These are phyloP conservation scores for Echinops telfairi DNA, from an alignment of 2,113 vertebrate genomes.

Conservation along the genomic window DNA sequence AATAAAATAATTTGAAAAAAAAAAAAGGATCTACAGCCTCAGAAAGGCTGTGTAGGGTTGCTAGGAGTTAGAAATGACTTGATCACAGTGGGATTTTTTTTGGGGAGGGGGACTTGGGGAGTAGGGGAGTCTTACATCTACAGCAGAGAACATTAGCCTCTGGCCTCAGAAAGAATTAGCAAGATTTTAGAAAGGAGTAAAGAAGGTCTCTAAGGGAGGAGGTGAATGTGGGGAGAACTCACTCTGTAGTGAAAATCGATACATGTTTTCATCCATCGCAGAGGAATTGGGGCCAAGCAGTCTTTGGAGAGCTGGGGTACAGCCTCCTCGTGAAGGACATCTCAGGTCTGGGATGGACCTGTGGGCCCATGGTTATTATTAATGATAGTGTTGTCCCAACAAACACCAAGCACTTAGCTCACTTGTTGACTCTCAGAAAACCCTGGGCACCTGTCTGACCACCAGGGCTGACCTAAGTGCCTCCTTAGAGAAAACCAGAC, in stretches of 20 bases:
- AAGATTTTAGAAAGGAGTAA: background rate
- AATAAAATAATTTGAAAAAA: too few relatives aligned
- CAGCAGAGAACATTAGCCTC: background rate
- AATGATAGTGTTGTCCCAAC: background rate
- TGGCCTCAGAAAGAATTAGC: background rate
- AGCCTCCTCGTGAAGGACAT: background rate
- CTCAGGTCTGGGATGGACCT: background rate
- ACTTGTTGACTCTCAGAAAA: background rate
- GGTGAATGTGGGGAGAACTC: background rate
- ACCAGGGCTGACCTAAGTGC: background rate
- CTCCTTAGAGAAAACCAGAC: background rate
- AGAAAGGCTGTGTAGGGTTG: too few relatives aligned
- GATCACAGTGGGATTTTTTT: too few relatives aligned
- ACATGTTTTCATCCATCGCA: background rate
- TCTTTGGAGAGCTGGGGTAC: background rate
- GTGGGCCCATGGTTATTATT: fast-evolving
- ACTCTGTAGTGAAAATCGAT: background rate
- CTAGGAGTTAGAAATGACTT: too few relatives aligned
- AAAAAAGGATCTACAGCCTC: too few relatives aligned
- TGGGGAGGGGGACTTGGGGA: too few relatives aligned
- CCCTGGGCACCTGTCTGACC: background rate
- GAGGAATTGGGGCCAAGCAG: background rate
- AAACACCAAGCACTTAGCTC: fast-evolving
- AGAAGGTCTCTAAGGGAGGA: background rate
- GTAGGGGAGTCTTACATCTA: background rate